These are phyloP conservation scores for Agonopterix alstromeriana DNA, from an alignment of 2,888 invertebrate species.

Conservation along the genomic window DNA sequence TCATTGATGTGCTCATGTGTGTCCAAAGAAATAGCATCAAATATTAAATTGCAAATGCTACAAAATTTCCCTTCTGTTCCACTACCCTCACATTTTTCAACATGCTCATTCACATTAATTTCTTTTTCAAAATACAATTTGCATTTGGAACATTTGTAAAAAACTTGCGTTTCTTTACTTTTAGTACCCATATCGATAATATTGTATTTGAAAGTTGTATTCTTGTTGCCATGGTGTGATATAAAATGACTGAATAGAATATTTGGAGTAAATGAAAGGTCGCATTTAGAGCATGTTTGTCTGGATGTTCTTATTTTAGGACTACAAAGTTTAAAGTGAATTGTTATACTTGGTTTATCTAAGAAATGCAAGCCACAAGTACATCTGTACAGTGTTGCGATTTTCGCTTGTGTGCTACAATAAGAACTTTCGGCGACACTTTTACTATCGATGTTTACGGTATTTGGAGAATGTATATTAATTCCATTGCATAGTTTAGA, in stretches of 20 bases:
- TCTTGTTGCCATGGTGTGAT: constrained; percentile 45
- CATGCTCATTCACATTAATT: constrained; percentile 7
- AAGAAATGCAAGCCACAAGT: constrained; percentile 47
- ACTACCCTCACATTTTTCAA: constrained; percentile 1
- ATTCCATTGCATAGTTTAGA: too few species aligned
- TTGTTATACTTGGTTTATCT: constrained; percentile 25
- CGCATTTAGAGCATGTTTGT: constrained; percentile 52
- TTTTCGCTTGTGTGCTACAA: too few species aligned
- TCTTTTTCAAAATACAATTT: constrained; percentile 6
- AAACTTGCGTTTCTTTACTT: constrained; percentile 1
- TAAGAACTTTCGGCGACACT: too few species aligned
- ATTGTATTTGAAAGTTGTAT: constrained; percentile 28
- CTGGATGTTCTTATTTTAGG: constrained; percentile 27
- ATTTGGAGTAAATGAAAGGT: constrained; percentile 41
- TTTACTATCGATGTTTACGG: too few species aligned
- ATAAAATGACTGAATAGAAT: constrained; percentile 49
- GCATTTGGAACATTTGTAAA: constrained; percentile 1
- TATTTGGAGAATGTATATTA: too few species aligned
- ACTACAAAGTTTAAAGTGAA: constrained; percentile 32
- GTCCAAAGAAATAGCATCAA: constrained; percentile 3
- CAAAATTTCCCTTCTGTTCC: constrained; percentile 6
- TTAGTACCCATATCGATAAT: constrained; percentile 23
- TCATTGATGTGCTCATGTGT: constrained; percentile 2
- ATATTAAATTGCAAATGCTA: constrained; percentile 8
- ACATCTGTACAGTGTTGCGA: constrained; percentile 38